These are phyloP conservation scores for Pimephales promelas DNA, from an alignment of 2,113 vertebrate genomes.

Conservation along the genomic window DNA sequence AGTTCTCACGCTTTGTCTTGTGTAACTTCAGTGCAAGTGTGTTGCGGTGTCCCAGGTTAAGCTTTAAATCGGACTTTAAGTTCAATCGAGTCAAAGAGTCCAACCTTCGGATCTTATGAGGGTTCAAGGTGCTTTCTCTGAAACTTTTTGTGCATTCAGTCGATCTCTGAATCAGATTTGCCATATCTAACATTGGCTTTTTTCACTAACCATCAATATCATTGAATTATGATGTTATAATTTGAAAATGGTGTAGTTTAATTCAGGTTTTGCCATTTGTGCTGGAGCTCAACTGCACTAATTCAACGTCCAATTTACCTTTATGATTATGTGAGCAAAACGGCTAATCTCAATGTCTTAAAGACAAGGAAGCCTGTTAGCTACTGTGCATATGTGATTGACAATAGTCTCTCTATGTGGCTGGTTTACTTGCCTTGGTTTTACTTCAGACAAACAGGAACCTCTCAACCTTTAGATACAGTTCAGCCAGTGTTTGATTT, in stretches of 20 bases:
- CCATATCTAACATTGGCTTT: slow-evolving; percentile 13
- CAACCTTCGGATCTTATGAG: slow-evolving; percentile 46
- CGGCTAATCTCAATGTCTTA: background rate
- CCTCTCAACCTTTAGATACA: background rate
- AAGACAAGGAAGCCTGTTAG: background rate
- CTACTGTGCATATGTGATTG: background rate
- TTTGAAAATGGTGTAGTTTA: slow-evolving; percentile 23
- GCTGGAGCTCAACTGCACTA: slow-evolving; percentile 1
- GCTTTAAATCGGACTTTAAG: slow-evolving; percentile 7
- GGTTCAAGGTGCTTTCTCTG: slow-evolving; percentile 62
- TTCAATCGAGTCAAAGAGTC: background rate
- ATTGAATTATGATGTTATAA: background rate
- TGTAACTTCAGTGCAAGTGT: slow-evolving; percentile 15
- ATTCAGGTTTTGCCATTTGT: slow-evolving; percentile 43
- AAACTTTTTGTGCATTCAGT: background rate
- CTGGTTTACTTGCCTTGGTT: slow-evolving; percentile 20
- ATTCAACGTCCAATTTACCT: background rate
- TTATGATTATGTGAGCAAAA: background rate
- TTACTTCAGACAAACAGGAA: background rate
- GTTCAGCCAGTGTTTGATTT: background rate
- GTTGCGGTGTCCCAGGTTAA: background rate
- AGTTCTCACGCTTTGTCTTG: slow-evolving; percentile 44
- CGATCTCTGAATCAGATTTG: background rate
- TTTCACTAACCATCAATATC: background rate
- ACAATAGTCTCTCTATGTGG: slow-evolving; percentile 4